Evolutionary conservation across 2,888 invertebrate genomes (phyloP).

Genomic region (Yponomeuta sedellus): DNA sequence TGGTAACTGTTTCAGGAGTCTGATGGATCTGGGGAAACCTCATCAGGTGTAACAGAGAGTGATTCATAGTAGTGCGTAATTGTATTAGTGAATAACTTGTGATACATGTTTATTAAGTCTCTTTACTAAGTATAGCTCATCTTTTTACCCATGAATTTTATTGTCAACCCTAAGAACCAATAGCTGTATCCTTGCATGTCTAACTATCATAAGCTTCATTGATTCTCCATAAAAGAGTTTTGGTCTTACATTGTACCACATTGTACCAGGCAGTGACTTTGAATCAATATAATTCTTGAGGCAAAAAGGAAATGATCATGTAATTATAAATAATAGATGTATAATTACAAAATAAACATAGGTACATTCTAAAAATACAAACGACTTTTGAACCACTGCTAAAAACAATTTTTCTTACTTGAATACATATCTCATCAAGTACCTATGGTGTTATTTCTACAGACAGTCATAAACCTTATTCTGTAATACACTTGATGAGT

Average conservation of each 20-base stretch:
- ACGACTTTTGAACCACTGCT: neutral
- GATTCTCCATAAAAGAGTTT: constrained; percentile 13
- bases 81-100: neutral
- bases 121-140: neutral
- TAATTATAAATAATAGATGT: neutral
- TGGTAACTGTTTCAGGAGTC: constrained; percentile 42
- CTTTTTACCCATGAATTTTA: neutral
- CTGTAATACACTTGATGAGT: neutral
- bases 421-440: neutral
- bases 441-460: neutral
- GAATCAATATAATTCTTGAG: constrained; percentile 26
- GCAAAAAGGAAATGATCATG: neutral
- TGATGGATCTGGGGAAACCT: constrained; percentile 51
- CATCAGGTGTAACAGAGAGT: constrained; percentile 59
- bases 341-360: constrained; percentile 12
- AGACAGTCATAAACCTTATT: neutral
- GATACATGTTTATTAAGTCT: neutral
- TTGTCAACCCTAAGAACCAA: neutral
- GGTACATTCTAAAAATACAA: neutral
- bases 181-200: constrained; percentile 5
- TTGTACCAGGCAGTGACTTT: constrained; percentile 22
- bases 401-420: neutral
- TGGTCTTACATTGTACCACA: constrained; percentile 23
- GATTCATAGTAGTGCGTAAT: constrained; percentile 33
- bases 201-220: neutral